Evolutionary conservation across 2,888 invertebrate species (phyloP).

Genomic region (Agrilus mali): DNA sequence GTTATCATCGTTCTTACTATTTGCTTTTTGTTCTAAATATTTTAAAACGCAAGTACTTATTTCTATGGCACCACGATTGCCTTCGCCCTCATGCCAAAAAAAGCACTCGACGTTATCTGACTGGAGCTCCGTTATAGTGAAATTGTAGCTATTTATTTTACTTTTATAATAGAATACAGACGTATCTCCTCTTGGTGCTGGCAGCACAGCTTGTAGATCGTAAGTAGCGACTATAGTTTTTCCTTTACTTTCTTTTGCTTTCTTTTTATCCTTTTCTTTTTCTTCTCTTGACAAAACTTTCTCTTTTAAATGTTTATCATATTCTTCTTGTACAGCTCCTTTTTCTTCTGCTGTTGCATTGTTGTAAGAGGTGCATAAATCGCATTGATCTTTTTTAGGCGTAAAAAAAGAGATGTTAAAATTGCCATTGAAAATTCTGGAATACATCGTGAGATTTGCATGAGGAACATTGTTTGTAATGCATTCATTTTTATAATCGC

Average conservation of each 20-base stretch:
- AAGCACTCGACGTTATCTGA: slow-evolving; percentile 11
- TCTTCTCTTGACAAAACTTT: slow-evolving; percentile 9
- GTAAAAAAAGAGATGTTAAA: slow-evolving; percentile 4
- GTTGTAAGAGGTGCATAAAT: slow-evolving; percentile 2
- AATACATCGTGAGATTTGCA: slow-evolving; percentile 5
- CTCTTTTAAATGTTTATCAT: slow-evolving; percentile 11
- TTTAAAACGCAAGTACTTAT: slow-evolving; percentile 15
- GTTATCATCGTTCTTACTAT: too few relatives aligned
- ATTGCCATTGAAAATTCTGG: slow-evolving; percentile 3
- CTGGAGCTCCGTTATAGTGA: slow-evolving; percentile 9
- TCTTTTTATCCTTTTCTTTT: slow-evolving; percentile 11
- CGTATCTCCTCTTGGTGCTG: slow-evolving; percentile 12
- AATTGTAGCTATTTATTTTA: slow-evolving; percentile 12
- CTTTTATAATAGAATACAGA: slow-evolving; percentile 13
- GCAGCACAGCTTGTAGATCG: slow-evolving; percentile 13
- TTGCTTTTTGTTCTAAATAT: slow-evolving; percentile 7
- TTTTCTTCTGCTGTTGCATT: slow-evolving; percentile 4
- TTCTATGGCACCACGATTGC: slow-evolving; percentile 14
- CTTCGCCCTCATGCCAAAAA: slow-evolving; percentile 16
- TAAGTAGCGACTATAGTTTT: slow-evolving; percentile 6
- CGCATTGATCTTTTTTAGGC: slow-evolving; percentile 9
- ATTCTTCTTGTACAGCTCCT: neutral
- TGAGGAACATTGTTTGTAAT: slow-evolving; percentile 2
- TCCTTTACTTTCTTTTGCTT: slow-evolving; percentile 1
- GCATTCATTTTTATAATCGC: slow-evolving; percentile 14